Conservation (phyloP, 2,797 vertebrate species). For the Limosa lapponica region DNA sequence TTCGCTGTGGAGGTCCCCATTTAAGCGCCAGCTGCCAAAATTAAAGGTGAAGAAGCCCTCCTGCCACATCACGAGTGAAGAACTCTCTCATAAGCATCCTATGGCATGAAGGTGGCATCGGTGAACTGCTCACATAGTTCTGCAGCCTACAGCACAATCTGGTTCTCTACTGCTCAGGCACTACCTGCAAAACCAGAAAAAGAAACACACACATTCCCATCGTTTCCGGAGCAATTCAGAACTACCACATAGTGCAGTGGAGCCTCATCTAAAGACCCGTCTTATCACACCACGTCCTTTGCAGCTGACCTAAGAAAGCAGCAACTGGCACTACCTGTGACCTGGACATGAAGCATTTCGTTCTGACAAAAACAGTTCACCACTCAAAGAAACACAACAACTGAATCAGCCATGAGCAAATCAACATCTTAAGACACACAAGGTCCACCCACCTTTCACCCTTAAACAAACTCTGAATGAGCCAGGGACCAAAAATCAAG, state of each 20-base stretch:
- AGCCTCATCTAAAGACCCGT: not conserved
- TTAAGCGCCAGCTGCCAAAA: not conserved
- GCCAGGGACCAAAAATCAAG: not conserved
- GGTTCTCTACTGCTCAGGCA: not conserved
- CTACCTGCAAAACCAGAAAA: not conserved
- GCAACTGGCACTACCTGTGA: not conserved
- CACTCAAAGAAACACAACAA: not conserved
- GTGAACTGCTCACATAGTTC: not conserved
- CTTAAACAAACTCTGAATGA: not conserved
- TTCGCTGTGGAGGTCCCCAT: not conserved
- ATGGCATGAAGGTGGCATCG: not conserved
- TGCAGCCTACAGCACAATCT: not conserved
- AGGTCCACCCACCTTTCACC: not conserved
- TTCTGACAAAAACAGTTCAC: not conserved
- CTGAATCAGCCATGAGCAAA: not conserved
- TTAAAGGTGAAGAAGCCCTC: not conserved
- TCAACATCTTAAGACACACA: not conserved
- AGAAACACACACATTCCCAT: not conserved
- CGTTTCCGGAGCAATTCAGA: not conserved
- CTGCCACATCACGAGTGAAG: not conserved
- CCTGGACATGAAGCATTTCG: accelerated
- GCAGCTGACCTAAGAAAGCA: not conserved
- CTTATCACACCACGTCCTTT: not conserved
- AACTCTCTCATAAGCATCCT: not conserved
- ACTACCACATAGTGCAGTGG: not conserved